Evolutionary conservation across 2,888 invertebrate species (phyloP).

Genomic region (Epinotia brunnichana): DNA sequence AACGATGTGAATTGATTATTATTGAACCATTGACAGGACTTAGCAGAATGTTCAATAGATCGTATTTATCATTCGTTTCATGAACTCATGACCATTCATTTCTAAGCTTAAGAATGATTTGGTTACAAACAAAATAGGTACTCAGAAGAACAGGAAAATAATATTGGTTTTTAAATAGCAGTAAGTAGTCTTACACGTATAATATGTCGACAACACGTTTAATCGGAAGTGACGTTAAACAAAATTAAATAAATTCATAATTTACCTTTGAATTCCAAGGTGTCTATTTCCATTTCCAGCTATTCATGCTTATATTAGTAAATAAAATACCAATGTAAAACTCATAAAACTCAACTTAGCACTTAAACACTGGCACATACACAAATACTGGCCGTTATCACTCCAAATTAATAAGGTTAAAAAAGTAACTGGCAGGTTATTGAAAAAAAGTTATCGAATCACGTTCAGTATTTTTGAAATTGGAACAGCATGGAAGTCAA

Average conservation of each 20-base stretch:
- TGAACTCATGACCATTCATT: neutral
- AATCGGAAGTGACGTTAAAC: neutral
- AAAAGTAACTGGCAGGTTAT: conserved; percentile 13
- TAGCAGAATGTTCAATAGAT: conserved; percentile 13
- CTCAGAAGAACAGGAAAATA: neutral
- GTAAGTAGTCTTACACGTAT: neutral
- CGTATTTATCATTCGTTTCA: conserved; percentile 6
- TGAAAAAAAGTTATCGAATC: neutral
- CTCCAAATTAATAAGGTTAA: neutral
- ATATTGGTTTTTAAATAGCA: neutral
- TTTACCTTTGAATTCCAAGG: conserved; percentile 50
- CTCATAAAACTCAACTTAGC: conserved; percentile 5
- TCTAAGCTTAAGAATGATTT: neutral
- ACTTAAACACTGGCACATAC: conserved; percentile 12
- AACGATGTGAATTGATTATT: conserved; percentile 29
- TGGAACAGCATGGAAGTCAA: conserved; percentile 22
- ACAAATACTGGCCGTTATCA: neutral
- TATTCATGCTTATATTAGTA: conserved; percentile 30
- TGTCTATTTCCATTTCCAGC: conserved; percentile 52
- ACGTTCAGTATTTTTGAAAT: conserved; percentile 16
- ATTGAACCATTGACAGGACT: conserved; percentile 23
- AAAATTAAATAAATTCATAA: neutral
- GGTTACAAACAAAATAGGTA: neutral
- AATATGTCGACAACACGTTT: neutral
- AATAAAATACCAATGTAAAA: conserved; percentile 6